Base-by-base conservation (phyloP, 92 coral and sea anemone species). In the Pocillopora meandrina region DNA sequence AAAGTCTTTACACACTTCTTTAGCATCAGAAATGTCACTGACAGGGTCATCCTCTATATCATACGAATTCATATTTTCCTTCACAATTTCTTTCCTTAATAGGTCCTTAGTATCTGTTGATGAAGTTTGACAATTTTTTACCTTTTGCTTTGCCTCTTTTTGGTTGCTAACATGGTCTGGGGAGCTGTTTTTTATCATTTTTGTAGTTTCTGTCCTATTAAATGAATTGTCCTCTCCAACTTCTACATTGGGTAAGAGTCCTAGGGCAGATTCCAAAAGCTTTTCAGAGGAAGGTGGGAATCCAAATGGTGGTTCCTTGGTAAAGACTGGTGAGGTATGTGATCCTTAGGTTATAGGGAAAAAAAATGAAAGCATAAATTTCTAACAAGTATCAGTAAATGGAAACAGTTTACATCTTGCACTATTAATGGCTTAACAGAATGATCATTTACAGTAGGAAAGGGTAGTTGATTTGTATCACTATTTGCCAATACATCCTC, bases 241-340 rank as follows among this genome's bases (percentile, higher is more conserved):
- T 61, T 72, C 64, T 3, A 42, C 80, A 62, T 80, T n/a, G 1
- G 98, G 82, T 56, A 97, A 86, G 12, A 95, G 91, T 16, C 76
- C 88, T 23, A 97, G 66, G 20, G 95, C 99, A 17, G 98, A 94
- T 70, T 89, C 91, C 64, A 97, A 89, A 10, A 97, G 94, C 76
- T 91, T 89, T 75, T 92, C 93, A n/a, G 97, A 77, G 49, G 96
- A 87, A 14, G 90, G 91, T 12, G 98, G 99, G 56, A 86, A 90
- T 13, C 98, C 98, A 92, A 96, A 94, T 14, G 98, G 98, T 26
- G 98, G 98, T 10, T 66, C 84, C 23, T 74, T 78, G 34, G 68
- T 10, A 72, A 82, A 73, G 49, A 74, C 79, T 74, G 93, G 92
- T n/a, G 92, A 89, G 9, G 87, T 56, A n/a, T 85, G 75, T 65